Conservation (phyloP, 2,113 vertebrate species). For the Hypanus sabinus region DNA sequence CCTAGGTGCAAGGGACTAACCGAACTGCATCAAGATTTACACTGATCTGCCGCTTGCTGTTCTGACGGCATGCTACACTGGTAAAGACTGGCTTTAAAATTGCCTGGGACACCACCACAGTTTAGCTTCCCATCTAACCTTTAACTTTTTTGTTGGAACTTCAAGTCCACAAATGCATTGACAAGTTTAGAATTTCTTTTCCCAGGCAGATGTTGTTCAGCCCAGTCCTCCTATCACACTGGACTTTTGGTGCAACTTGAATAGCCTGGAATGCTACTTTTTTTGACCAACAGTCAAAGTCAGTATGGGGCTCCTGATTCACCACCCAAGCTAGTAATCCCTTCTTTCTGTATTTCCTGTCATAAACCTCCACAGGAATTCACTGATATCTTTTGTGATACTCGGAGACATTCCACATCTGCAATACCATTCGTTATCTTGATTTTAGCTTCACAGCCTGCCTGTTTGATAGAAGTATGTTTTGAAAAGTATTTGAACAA, state of each 20-base stretch:
- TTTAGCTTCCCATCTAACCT: neutral
- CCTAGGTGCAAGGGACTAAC: too few relatives aligned
- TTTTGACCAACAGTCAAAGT: neutral
- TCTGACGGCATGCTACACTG: neutral
- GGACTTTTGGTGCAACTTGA: neutral
- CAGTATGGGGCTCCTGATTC: neutral
- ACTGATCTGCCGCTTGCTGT: neutral
- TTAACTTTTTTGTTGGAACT: neutral
- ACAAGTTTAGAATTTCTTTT: too few relatives aligned
- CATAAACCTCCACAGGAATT: neutral
- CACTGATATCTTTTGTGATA: neutral
- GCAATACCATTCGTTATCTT: neutral
- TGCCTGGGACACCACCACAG: neutral
- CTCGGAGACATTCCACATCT: neutral
- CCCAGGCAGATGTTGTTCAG: neutral
- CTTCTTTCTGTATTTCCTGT: neutral
- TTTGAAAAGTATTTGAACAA: too few relatives aligned
- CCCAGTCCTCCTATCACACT: neutral
- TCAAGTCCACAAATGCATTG: neutral
- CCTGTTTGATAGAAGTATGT: neutral
- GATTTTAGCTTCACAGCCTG: neutral
- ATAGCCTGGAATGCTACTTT: neutral
- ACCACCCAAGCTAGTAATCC: neutral
- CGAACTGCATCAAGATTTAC: too few relatives aligned
- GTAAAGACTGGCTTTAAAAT: neutral